Base-by-base conservation (phyloP, 1,140 invertebrate genomes). In the Lordiphosa clarofinis region DNA sequence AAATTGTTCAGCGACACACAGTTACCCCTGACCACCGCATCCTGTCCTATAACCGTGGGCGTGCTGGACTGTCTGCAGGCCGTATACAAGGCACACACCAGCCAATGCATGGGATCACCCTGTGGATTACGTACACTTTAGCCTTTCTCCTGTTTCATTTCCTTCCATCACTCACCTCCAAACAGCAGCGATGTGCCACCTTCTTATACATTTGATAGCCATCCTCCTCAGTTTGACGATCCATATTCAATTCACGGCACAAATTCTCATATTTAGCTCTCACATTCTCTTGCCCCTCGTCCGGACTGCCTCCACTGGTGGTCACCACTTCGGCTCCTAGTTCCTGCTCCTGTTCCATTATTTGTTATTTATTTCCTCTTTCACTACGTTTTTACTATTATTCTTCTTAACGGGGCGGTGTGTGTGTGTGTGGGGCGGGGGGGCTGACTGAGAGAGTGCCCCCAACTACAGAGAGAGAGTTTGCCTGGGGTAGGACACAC, bases 81-180 rank as follows among this genome's bases (percentile, higher is more conserved):
- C 21, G 96, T 96, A 90, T 98, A 99, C 11, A 99, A 89, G 15
- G 96, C 94, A 92, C 97, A 99, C 38, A 95, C 95, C 76, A 99
- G 92, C 98, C 98, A 99, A 88, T 99, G 97, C 40, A 95, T 89
- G 49, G 93, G 91, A 81, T 98, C 95, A 9, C 97, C 98, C 96
- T n/a, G n/a, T n/a, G n/a, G n/a, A n/a, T n/a, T n/a, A n/a, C n/a
- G n/a, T n/a, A n/a, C n/a, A n/a, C n/a, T n/a, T n/a, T n/a, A n/a
- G n/a, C n/a, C n/a, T n/a, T 21, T 4, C 1, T 3, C 21, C 24
- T 21, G 37, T 15, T 15, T 12, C 50, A 31, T 9, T 13, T 67
- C 31, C 48, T 42, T 9, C 3, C 2, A 0, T 21, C 40, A 68
- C 59, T 57, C 55, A 88, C 87, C 59, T 89, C 86, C n/a, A 89